Conservation (phyloP, 2,113 vertebrate genomes). For the Tachycineta bicolor region DNA sequence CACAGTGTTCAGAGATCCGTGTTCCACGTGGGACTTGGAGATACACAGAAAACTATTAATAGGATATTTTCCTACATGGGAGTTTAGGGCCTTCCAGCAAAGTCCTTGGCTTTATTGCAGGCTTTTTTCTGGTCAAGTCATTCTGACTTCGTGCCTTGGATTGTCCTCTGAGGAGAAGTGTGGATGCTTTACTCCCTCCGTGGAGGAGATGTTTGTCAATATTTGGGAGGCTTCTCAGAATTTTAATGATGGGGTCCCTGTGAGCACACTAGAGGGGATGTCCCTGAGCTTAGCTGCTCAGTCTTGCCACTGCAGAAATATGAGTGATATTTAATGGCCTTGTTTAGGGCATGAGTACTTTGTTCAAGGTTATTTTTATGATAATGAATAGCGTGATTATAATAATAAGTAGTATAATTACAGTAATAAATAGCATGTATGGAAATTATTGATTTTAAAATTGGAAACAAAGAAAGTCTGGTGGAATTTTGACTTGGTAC, state of each 20-base stretch:
- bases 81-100: background rate
- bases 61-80: background rate
- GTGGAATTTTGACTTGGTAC: background rate
- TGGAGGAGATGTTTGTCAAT: background rate
- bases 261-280: fast-evolving
- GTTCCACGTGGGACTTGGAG: background rate
- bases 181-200: background rate
- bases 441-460: background rate
- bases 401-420: background rate
- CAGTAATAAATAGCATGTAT: background rate
- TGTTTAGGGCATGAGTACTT: background rate
- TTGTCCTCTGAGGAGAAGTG: background rate
- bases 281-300: background rate
- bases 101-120: background rate
- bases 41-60: background rate
- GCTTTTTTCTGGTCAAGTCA: background rate
- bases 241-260: background rate
- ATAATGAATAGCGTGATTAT: background rate
- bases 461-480: background rate
- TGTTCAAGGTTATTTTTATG: background rate
- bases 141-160: background rate
- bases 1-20: background rate
- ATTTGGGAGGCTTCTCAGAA: background rate
- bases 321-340: background rate
- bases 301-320: background rate